Conservation (phyloP, 2,797 vertebrate species). For the Semaprochilodus insignis region DNA sequence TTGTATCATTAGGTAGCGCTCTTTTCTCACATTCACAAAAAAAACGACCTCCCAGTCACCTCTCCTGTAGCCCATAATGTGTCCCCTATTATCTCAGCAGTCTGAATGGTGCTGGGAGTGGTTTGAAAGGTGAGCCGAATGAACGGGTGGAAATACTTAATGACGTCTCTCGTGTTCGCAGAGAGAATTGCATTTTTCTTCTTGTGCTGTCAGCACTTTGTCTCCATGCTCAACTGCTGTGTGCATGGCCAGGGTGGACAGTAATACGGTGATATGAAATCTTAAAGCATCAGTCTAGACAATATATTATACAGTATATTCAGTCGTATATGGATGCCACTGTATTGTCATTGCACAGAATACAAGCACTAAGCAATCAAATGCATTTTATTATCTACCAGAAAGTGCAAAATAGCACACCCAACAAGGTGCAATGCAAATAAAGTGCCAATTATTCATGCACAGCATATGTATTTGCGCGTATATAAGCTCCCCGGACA, state of each 20-base stretch:
- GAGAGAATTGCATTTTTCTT: neutral
- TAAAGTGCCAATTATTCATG: too few relatives aligned
- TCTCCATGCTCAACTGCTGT: neutral
- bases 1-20: neutral
- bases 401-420: too few relatives aligned
- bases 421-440: too few relatives aligned
- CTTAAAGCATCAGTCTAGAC: neutral
- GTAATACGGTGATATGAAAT: neutral
- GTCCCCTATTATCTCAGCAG: constrained; percentile 13
- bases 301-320: neutral
- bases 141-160: constrained; percentile 41
- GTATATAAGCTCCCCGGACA: too few relatives aligned
- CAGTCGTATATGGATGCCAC: neutral
- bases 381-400: too few relatives aligned
- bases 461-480: too few relatives aligned
- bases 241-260: neutral
- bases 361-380: too few relatives aligned
- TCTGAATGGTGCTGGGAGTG: constrained; percentile 31
- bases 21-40: neutral
- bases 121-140: constrained; percentile 31
- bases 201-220: neutral
- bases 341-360: too few relatives aligned
- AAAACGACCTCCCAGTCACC: constrained; percentile 21
- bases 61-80: neutral
- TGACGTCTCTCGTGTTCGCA: neutral